Percentiles rank a stretch among this genome's conserved stretches.
Conservation (phyloP, 2,113 vertebrate genomes). For the Periophthalmodon schlosseri region DNA sequence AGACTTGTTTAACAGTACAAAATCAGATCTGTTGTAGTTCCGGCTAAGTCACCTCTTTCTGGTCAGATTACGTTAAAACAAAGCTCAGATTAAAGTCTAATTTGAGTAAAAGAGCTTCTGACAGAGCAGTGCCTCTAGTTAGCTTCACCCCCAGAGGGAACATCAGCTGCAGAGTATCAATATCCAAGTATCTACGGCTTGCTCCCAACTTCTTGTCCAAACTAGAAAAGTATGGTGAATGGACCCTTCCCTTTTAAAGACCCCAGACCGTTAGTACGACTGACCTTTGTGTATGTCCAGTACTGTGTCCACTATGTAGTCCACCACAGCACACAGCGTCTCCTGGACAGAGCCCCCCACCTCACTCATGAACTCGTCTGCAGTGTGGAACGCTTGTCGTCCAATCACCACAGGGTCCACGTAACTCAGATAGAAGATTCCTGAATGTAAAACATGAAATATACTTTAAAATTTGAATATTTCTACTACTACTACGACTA, state of each 20-base stretch:
- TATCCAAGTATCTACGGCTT: not conserved
- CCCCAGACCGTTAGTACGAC: too few species aligned
- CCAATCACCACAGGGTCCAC: slow-evolving; percentile 67
- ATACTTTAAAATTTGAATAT: not conserved
- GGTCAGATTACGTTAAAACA: too few species aligned
- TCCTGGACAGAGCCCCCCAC: slow-evolving; percentile 31
- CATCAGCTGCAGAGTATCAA: too few species aligned
- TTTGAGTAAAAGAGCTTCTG: too few species aligned
- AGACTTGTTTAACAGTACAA: too few species aligned
- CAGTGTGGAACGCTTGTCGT: slow-evolving; percentile 58
- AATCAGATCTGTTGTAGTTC: too few species aligned
- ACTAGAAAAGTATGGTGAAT: too few species aligned
- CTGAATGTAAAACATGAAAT: slow-evolving; percentile 37
- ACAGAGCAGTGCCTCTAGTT: too few species aligned
- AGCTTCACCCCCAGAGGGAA: too few species aligned
- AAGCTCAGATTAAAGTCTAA: too few species aligned
- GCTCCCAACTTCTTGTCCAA: not conserved
- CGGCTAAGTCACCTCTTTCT: too few species aligned
- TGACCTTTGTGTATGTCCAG: slow-evolving; percentile 53
- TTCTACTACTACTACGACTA: too few species aligned
- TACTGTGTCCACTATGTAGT: slow-evolving; percentile 32
- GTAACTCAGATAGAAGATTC: slow-evolving; percentile 70
- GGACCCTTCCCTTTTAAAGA: not conserved
- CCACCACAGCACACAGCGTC: slow-evolving; percentile 41
- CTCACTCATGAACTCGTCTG: slow-evolving; percentile 48